Evolutionary conservation across 1,140 invertebrate genomes (phyloP), one percentile per base, ranked within the genome.

Genomic region (Polypedilum vanderplanki): DNA sequence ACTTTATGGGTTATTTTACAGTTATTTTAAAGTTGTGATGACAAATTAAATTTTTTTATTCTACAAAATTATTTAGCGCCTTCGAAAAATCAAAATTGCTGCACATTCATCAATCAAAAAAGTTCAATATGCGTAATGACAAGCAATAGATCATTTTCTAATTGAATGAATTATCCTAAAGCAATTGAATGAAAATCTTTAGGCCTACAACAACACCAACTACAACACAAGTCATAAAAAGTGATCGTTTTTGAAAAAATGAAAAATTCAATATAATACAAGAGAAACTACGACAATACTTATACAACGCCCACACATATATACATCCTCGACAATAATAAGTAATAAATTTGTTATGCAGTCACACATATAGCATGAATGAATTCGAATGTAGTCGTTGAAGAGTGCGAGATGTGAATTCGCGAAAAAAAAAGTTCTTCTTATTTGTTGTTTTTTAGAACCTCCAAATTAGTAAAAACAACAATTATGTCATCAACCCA

Each of bases 401-500:
- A 33, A 1, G 24, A 33, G 24, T 33, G 24, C 5, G 5, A 33
- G 24, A 33, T 33, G 24, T 33, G 24, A 33, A 33, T 57, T 57
- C 8, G 46, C n/a, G 46, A 17, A 8, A 57, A 57, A 17, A 57
- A 17, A 57, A 57, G 1, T 33, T 33, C 24, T 33, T 33, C 24
- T 33, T 33, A 33, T 33, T 33, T 33, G 24, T 33, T 33, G 24
- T 33, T 33, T 33, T 33, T 33, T n/a, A 57, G 46, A 57, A 57
- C 46, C 9, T 15, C 15, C n/a, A 57, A 15, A 57, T 57, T 57
- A 57, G 46, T 57, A 20, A 3, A 18, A 70, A 70, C 65, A 70
- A 70, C 65, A 70, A 70, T 70, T 70, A 70, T 70, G 65, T 70
- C 65, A 70, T 70, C 65, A 70, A 70, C 1, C 65, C 65, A 70